phyloP scores from a whole-genome alignment of 2,888 invertebrate genomes.

The Aproaerema taeniolella region DNA sequence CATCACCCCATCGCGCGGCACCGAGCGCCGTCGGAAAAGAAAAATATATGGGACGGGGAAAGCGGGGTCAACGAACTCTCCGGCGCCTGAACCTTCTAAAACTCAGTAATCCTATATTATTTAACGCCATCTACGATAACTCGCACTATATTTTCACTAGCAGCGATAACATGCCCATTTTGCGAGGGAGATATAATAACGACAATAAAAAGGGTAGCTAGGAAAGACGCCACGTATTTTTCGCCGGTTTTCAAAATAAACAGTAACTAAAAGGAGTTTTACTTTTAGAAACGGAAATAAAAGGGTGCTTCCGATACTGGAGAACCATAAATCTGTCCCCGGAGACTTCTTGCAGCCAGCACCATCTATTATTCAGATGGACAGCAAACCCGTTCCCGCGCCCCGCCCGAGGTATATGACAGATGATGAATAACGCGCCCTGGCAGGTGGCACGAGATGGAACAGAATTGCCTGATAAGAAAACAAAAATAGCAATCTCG shows the following conservation, averaged over 20 bases:
- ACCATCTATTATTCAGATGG: constrained; percentile 55
- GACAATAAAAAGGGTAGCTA: constrained; percentile 22
- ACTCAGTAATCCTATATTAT: constrained; percentile 52
- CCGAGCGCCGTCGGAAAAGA: constrained; percentile 69
- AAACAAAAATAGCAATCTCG: constrained; percentile 1
- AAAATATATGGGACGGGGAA: constrained; percentile 56
- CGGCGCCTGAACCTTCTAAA: constrained; percentile 39
- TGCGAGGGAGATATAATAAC: constrained; percentile 28
- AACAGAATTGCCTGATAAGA: constrained; percentile 6
- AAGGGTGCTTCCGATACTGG: constrained; percentile 35
- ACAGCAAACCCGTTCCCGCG: constrained; percentile 24
- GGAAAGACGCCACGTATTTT: too few species aligned
- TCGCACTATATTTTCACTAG: constrained; percentile 37
- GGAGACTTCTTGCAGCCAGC: constrained; percentile 42
- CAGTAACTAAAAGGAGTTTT: constrained; percentile 28
- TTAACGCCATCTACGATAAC: constrained; percentile 51
- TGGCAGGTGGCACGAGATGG: constrained; percentile 20
- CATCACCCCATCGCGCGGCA: constrained; percentile 36
- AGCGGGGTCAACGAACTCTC: constrained; percentile 57
- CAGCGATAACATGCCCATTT: constrained; percentile 30
- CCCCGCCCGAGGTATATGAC: constrained; percentile 35
- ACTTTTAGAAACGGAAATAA: constrained; percentile 40
- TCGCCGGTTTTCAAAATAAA: too few species aligned
- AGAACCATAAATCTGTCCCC: constrained; percentile 51
- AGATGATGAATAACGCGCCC: constrained; percentile 37